Base-by-base conservation (phyloP, 2,888 invertebrate species). In the Tiliacea citrago region DNA sequence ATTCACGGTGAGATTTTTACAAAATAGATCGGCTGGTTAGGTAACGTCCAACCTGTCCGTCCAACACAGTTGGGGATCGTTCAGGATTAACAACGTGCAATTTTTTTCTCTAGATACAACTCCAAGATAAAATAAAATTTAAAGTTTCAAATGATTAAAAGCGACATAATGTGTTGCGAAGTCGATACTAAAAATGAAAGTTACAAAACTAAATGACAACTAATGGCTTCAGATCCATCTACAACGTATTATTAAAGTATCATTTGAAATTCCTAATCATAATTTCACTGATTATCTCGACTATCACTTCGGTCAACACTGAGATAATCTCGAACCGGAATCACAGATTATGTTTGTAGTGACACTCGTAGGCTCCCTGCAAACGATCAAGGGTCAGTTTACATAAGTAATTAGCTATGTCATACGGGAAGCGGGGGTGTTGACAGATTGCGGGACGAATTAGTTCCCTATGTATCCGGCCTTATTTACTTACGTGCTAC, bases 361-460 rank as follows among this genome's bases (percentile, higher is more conserved):
- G 79, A 85, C 89, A 85, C 89, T 90, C 90, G 88, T 85, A 88
- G 89, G 85, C 90, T 89, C 88, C 90, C 88, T 87, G 83, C 91
- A 91, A 91, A 91, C 90, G 87, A 82, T 79, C 91, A 88, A 92
- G 91, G 92, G 92, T 89, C 91, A 91, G 86, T 96, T 95, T 95
- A 95, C 96, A 94, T 94, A 94, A 94, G 95, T 95, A 96, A 96
- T 96, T 96, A 96, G 93, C 88, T 86, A 88, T 90, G 91, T 91
- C 89, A 90, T 91, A 91, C 90, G 88, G 86, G 85, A 82, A 88
- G 86, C 66, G 66, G 35, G 66, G 88, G 86, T 86, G 87, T 88
- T 85, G 86, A 87, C 88, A 87, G 81, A 89, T 88, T 84, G 84
- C 77, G 82, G 84, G 84, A 79, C 86, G 86, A 90, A 93, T 92